A percentile compares a stretch with the other conserved stretches of the same genome.
phyloP scores from a whole-genome alignment of 2,113 vertebrate species.

The Cricetomys ansorgei region DNA sequence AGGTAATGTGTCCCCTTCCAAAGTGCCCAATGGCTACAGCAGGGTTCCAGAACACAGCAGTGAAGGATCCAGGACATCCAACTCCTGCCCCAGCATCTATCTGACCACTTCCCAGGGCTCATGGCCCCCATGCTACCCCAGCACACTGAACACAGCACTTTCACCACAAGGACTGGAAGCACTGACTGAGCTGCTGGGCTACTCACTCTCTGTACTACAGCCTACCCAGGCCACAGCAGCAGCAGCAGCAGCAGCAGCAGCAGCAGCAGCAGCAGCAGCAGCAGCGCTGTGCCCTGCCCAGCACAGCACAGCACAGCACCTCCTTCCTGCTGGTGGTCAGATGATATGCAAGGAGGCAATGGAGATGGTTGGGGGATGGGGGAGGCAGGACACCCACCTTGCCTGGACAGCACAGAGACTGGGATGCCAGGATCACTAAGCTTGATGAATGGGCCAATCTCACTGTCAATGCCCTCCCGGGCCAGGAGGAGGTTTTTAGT shows the following conservation, averaged over 20 bases:
- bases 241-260: background rate
- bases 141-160: background rate
- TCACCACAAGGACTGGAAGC: background rate
- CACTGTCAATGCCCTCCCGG: slow-evolving; percentile 91
- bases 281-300: no score
- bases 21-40: background rate
- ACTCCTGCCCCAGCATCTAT: background rate
- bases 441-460: slow-evolving; percentile 97
- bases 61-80: background rate
- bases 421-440: slow-evolving; percentile 98
- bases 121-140: background rate
- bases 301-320: background rate
- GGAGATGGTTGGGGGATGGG: accelerated
- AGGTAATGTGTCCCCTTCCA: background rate
- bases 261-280: background rate
- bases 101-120: background rate
- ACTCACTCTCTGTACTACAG: accelerated
- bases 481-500: slow-evolving; percentile 98
- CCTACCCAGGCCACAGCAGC: background rate
- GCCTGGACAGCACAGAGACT: slow-evolving; percentile 93
- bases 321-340: background rate
- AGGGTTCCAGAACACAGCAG: background rate
- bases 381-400: slow-evolving; percentile 87
- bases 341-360: background rate
- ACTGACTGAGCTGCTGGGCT: accelerated